Percentiles rank a stretch among this genome's conserved stretches.
Conservation (phyloP, 2,888 invertebrate species). For the Terebella lapidaria region DNA sequence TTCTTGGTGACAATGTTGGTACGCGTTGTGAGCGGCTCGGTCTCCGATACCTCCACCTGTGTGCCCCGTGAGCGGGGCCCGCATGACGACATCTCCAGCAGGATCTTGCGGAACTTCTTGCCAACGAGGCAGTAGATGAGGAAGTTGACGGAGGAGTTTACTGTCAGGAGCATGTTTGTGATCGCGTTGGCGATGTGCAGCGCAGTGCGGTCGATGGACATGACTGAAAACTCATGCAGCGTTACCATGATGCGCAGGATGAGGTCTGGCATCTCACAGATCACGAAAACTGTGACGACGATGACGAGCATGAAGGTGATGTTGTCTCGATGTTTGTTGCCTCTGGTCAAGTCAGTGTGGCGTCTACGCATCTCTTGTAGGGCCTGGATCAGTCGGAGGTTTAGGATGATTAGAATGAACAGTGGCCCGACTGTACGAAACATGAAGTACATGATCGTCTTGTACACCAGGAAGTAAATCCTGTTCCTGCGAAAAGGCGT, state of each 20-base stretch:
- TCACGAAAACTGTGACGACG: constrained; percentile 23
- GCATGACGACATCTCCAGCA: constrained; percentile 12
- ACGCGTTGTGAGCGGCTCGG: constrained; percentile 16
- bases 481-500: constrained; percentile 12
- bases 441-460: constrained; percentile 27
- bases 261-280: constrained; percentile 23
- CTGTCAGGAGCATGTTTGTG: constrained; percentile 19
- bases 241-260: constrained; percentile 15
- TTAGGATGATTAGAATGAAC: constrained; percentile 21
- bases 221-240: constrained; percentile 1
- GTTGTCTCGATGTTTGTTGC: constrained; percentile 17
- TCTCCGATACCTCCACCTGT: constrained; percentile 16
- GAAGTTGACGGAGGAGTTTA: constrained; percentile 22
- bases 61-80: not conserved
- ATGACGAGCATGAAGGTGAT: constrained; percentile 24
- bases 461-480: constrained; percentile 28
- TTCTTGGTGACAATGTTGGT: constrained; percentile 6
- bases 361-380: constrained; percentile 15
- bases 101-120: constrained; percentile 18
- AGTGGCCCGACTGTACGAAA: constrained; percentile 28
- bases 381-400: constrained; percentile 22
- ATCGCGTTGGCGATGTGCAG: constrained; percentile 12
- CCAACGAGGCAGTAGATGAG: constrained; percentile 22
- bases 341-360: constrained; percentile 11
- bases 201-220: not conserved